Percentiles rank a stretch among this genome's conserved stretches.
Conservation (phyloP, 2,797 vertebrate genomes). For the Oreochromis mossambicus region DNA sequence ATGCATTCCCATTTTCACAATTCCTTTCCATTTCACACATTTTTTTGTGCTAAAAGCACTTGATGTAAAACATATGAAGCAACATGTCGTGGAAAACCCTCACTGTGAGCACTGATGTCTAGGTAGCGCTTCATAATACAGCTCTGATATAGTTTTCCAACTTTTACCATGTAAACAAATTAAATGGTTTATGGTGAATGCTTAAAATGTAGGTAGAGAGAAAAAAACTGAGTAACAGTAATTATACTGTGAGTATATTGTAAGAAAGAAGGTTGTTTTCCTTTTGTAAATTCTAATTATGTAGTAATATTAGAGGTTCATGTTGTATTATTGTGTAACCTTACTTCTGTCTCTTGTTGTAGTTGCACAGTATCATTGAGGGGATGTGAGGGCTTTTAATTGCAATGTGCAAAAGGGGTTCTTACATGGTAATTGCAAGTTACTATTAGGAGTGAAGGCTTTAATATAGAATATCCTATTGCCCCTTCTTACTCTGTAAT, state of each 20-base stretch:
- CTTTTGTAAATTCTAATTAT: neutral
- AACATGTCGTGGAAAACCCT: neutral
- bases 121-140: neutral
- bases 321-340: neutral
- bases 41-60: neutral
- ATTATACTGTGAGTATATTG: neutral
- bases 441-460: neutral
- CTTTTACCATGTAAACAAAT: neutral
- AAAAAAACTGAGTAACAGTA: neutral
- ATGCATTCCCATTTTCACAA: accelerated
- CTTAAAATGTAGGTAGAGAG: neutral
- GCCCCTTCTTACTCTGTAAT: neutral
- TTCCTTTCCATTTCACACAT: neutral
- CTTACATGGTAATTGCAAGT: neutral
- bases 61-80: neutral
- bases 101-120: neutral
- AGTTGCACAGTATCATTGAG: neutral
- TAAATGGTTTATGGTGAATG: accelerated
- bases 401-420: neutral
- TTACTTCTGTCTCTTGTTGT: neutral
- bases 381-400: neutral
- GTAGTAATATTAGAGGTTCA: neutral
- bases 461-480: neutral
- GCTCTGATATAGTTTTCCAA: neutral
- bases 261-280: neutral